Evolutionary conservation across 2,888 invertebrate genomes (phyloP).

Genomic region (Drosophila buzzatii): DNA sequence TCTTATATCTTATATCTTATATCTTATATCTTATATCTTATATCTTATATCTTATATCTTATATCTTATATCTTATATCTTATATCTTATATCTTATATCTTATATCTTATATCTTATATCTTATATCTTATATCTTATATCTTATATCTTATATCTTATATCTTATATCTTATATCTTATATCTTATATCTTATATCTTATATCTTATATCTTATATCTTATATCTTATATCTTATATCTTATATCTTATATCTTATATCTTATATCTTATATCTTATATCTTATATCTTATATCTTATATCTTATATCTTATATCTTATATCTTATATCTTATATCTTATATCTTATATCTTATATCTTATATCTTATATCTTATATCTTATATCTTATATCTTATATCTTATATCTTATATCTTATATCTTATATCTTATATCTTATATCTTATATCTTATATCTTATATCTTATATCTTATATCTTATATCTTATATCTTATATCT

Average conservation of each 20-base stretch:
- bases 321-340: background rate
- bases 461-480: background rate
- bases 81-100: background rate
- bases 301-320: background rate
- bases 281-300: background rate
- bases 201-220: background rate
- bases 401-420: background rate
- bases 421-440: background rate
- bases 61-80: conserved; percentile 1
- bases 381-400: background rate
- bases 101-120: background rate
- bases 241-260: background rate
- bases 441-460: background rate
- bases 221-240: background rate
- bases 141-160: background rate
- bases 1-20: background rate
- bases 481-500: background rate
- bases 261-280: background rate
- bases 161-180: background rate
- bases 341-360: background rate
- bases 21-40: background rate
- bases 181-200: background rate
- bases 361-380: background rate
- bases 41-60: background rate
- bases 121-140: background rate